A percentile compares a stretch with the other conserved stretches of the same genome.
Conservation (phyloP, 2,888 invertebrate species). For the Drosophila buzzatii region DNA sequence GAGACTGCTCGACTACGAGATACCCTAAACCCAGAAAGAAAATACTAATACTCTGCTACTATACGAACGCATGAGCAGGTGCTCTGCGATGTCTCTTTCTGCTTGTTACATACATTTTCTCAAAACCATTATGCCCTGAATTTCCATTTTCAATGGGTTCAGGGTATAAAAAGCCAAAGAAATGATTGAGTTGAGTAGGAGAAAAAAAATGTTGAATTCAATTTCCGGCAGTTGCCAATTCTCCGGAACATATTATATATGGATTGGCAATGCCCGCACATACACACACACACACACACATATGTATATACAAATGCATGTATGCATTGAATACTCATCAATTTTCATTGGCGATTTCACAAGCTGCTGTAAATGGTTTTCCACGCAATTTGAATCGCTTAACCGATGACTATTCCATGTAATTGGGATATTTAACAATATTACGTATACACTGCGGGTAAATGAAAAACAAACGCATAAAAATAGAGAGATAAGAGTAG, state of each 20-base stretch:
- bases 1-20: no score
- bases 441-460: slow-evolving; percentile 13
- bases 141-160: no score
- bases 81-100: no score
- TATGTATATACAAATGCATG: background rate
- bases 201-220: slow-evolving; percentile 3
- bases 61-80: no score
- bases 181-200: background rate
- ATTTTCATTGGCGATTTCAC: slow-evolving; percentile 10
- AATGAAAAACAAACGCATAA: slow-evolving; percentile 2
- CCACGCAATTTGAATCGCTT: background rate
- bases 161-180: background rate
- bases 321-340: background rate
- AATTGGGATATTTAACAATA: slow-evolving; percentile 5
- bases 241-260: slow-evolving; percentile 4
- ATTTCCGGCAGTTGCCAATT: slow-evolving; percentile 10
- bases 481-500: background rate
- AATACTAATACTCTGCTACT: no score
- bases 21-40: no score
- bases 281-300: background rate
- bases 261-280: background rate
- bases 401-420: background rate
- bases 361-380: slow-evolving; percentile 12
- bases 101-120: no score
- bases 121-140: no score